A percentile compares a stretch with the other conserved stretches of the same genome.
Evolutionary conservation across 1,140 invertebrate species (phyloP).

Genomic region (Cotesia typhae): DNA sequence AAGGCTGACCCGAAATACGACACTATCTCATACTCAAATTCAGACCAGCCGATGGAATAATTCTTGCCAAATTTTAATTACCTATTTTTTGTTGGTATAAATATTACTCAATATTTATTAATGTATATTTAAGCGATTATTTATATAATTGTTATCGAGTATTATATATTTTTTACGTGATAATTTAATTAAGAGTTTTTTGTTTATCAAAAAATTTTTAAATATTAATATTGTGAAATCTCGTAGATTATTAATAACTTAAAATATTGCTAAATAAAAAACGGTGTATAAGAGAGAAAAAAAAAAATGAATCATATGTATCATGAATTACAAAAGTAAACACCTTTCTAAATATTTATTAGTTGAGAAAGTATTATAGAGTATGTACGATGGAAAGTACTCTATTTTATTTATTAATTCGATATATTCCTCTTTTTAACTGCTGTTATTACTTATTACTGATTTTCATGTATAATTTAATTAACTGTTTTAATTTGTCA

Average conservation of each 20-base stretch:
- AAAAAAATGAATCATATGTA: constrained; percentile 13
- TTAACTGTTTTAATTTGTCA: no score
- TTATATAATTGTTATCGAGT: background rate
- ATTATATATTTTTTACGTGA: background rate
- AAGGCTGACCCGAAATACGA: constrained; percentile 53
- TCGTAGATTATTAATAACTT: no score
- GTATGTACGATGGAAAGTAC: constrained; percentile 31
- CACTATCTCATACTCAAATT: constrained; percentile 61
- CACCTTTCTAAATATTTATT: constrained; percentile 59
- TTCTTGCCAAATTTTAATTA: background rate
- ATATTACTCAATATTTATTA: constrained; percentile 21
- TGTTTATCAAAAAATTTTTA: background rate
- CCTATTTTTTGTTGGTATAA: constrained; percentile 14
- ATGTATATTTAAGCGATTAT: constrained; percentile 10
- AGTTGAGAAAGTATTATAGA: constrained; percentile 51
- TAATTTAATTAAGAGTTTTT: background rate
- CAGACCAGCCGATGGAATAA: constrained; percentile 25
- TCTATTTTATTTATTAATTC: constrained; percentile 45
- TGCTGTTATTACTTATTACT: background rate
- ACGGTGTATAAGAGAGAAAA: background rate
- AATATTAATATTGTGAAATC: no score
- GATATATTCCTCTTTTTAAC: constrained; percentile 31
- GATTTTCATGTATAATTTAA: background rate
- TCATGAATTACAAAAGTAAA: constrained; percentile 30
- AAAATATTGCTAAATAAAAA: no score